Evolutionary conservation across 2,888 invertebrate genomes (phyloP).

Genomic region (Geotrupes spiniger): DNA sequence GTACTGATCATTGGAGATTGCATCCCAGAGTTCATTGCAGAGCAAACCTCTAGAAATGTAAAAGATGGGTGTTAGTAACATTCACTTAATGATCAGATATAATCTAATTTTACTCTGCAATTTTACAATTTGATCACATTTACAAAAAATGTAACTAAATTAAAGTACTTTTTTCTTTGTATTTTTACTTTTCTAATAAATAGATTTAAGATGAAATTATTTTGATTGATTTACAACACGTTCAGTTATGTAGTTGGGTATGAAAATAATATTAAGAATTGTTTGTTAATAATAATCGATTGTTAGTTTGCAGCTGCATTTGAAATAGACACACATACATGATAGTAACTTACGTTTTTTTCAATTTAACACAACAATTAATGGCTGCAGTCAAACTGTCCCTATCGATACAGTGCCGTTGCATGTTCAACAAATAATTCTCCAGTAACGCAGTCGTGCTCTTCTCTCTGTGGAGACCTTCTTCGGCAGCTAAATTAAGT

Average conservation of each 20-base stretch:
- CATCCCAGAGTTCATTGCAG: conserved; percentile 64
- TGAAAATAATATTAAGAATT: no score
- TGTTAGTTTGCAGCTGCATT: no score
- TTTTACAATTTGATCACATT: no score
- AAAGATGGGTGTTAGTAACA: background rate
- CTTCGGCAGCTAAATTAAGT: conserved; percentile 56
- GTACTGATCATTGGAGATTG: conserved; percentile 51
- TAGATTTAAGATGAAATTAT: no score
- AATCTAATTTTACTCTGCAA: no score
- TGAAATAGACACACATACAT: no score
- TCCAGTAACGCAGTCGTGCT: conserved; percentile 39
- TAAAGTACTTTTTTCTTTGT: no score
- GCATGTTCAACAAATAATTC: conserved; percentile 52
- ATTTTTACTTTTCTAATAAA: no score
- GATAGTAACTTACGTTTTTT: conserved; percentile 53
- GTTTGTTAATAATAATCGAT: no score
- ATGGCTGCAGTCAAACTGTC: conserved; percentile 52
- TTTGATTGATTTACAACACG: no score
- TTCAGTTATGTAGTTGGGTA: no score
- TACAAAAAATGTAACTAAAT: no score
- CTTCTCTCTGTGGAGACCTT: conserved; percentile 48
- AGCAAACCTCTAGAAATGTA: conserved; percentile 53
- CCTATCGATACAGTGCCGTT: conserved; percentile 44
- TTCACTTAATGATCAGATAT: background rate
- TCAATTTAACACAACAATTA: conserved; percentile 51